Conservation (phyloP, 2,797 vertebrate species). For the Rhinophrynus dorsalis region DNA sequence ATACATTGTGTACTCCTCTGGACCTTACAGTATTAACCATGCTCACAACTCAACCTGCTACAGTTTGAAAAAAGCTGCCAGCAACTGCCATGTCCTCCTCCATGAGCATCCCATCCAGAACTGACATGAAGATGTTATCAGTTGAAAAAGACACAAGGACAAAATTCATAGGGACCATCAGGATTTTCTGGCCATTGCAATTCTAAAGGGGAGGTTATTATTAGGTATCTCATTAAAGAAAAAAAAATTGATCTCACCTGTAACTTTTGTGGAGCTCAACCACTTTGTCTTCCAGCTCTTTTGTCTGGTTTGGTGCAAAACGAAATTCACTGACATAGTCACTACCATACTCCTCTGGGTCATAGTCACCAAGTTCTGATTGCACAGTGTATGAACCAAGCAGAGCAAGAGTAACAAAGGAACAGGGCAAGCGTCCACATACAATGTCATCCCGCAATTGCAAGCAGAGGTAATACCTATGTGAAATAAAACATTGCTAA, state of each 20-base stretch:
- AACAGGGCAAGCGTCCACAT: constrained; percentile 91
- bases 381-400: constrained; percentile 94
- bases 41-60: too few species aligned
- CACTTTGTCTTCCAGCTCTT: constrained; percentile 93
- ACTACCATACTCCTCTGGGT: constrained; percentile 83
- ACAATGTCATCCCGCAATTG: constrained; percentile 93
- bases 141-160: too few species aligned
- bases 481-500: constrained; percentile 18
- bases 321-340: constrained; percentile 91
- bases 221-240: too few species aligned
- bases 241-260: constrained; percentile 72
- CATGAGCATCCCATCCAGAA: too few species aligned
- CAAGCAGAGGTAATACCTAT: constrained; percentile 93
- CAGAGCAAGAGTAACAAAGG: constrained; percentile 89
- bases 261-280: constrained; percentile 94
- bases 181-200: too few species aligned
- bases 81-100: too few species aligned
- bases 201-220: too few species aligned
- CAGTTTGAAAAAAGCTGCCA: too few species aligned
- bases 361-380: constrained; percentile 92
- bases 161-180: too few species aligned
- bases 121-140: too few species aligned
- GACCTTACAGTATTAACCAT: too few species aligned
- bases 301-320: constrained; percentile 93
- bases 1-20: too few species aligned